These are phyloP conservation scores for Phalloptychus januarius DNA, from an alignment of 2,797 vertebrate genomes.

Conservation along the genomic window DNA sequence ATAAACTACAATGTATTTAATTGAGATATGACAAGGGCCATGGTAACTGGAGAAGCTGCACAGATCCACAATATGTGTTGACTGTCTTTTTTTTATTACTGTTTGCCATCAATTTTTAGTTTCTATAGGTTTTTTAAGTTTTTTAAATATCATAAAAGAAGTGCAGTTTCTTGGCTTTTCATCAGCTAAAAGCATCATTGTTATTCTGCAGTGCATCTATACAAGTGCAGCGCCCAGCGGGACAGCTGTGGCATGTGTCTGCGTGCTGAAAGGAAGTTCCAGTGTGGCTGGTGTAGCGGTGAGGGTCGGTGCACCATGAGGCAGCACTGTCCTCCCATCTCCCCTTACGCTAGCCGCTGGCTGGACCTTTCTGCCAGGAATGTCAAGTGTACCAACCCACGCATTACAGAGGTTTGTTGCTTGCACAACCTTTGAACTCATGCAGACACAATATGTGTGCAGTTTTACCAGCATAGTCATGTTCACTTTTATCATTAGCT, in stretches of 20 bases:
- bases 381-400: constrained; percentile 94
- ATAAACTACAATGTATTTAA: background rate
- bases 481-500: background rate
- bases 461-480: background rate
- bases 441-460: background rate
- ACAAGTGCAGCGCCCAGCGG: constrained; percentile 93
- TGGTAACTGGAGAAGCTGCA: background rate
- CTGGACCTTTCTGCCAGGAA: constrained; percentile 88
- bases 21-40: background rate
- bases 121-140: background rate
- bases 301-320: constrained; percentile 89
- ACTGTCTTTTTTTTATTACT: background rate
- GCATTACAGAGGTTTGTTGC: constrained; percentile 89
- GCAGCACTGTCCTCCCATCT: constrained; percentile 84
- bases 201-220: constrained; percentile 87
- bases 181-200: background rate
- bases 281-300: constrained; percentile 91
- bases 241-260: constrained; percentile 97
- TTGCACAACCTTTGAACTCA: background rate
- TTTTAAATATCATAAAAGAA: background rate
- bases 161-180: background rate
- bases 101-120: background rate
- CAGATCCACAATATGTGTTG: background rate
- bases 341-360: constrained; percentile 83
- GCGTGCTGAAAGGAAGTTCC: constrained; percentile 91